Base-by-base conservation (phyloP, 2,113 vertebrate species). In the Calcarius ornatus region DNA sequence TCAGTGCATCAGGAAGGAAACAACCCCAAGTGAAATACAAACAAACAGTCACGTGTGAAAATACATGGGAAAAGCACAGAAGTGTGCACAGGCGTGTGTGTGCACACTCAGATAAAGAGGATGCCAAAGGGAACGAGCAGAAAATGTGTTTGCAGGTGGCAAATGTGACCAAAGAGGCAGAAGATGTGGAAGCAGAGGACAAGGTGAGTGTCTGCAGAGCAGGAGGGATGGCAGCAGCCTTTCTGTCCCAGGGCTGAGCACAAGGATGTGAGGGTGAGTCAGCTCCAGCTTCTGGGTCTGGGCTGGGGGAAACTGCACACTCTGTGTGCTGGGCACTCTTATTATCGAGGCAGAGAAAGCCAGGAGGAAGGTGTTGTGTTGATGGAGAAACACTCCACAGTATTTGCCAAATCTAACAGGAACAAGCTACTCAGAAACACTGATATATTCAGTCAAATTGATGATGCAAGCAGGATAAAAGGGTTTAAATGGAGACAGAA, bases 1-100 rank as follows among this genome's bases (percentile, higher is more conserved):
- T 59, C 61, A 14, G 69, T 3, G 72, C 69, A 85, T 69, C 69
- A 15, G 7, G 90, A 56, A 94, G 93, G 92, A 85, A 96, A 87
- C 53, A 81, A 79, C 21, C 7, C 2, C 24, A 43, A 64, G 51
- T n/a, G 84, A 75, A 89, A 85, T 17, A 35, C 59, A 95, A 95
- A 92, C 80, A 59, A 3, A 4, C 11, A 81, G 37, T 8, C 80
- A 23, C 28, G 6, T 12, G n/a, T 2, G 15, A 38, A 77, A 89
- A 66, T 8, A 7, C 11, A n/a, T 6, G 27, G 57, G 5, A 45
- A 37, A 35, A 35, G 22, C 65, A 47, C 33, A 42, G 35, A 5
- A 20, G 43, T 1, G 3, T 35, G 48, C 82, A 54, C 42, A 47
- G 47, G 8, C 0, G 0, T 21, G 50, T 24, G 28, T 4, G 7